Evolutionary conservation across 2,888 invertebrate genomes (phyloP), one percentile per base, ranked within the genome.

Genomic region (Brachypalpus laphriformis): DNA sequence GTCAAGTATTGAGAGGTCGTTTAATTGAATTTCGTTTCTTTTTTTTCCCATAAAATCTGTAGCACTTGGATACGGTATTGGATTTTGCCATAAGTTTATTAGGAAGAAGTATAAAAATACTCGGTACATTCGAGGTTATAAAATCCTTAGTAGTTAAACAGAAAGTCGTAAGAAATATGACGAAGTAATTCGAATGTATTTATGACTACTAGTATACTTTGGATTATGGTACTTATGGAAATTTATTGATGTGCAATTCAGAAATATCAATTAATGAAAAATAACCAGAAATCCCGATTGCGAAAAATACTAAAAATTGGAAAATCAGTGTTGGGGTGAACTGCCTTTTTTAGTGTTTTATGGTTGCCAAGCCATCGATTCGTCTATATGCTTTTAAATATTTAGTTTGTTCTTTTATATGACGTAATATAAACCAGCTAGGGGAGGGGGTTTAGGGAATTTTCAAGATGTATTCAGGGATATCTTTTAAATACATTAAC

Each of bases 21-120:
- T 51, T 66, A 66, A 66, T 66, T 66, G 66, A 68, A 22, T 66
- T 66, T 56, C 14, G 34, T 28, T 14, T 54, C 25, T 16, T 54
- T 57, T 40, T 16, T 25, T 9, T 1, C 22, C 22, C 51, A 34
- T 66, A 66, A 49, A 49, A 51, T 49, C 37, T 14, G 49, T 37
- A 22, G 22, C 51, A 51, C 37, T 51, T 49, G 51, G 22, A 2
- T 20, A 11, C 49, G 1, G 25, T 25, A 14, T 14, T 16, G 47
- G 47, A 8, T 18, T 7, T 8, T 18, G 7, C 20, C 9, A 47
- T 9, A 47, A 47, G 9, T 47, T 47, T 47, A 47, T 47, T 47
- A 47, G 20, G 11, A 16, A 1, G 11, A 1, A 34, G 11, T 42
- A 42, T 42, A 25, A 42, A 16, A 42, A 42, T 20, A 9, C 9